phyloP scores from a whole-genome alignment of 2,113 vertebrate species.

The Columba janthina region DNA sequence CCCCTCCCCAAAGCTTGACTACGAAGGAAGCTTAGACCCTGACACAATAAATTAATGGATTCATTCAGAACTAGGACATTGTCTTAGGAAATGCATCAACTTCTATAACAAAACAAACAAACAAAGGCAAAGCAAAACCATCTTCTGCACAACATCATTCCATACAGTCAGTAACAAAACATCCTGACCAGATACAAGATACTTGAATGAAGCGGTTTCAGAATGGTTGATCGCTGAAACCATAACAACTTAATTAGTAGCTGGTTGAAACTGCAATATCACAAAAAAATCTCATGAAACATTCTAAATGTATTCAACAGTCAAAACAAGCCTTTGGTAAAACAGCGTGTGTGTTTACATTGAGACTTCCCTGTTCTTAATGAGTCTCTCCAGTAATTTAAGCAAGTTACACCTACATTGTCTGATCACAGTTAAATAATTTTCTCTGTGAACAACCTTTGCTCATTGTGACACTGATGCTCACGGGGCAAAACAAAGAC shows the following conservation, averaged over 20 bases:
- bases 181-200: constrained; percentile 1
- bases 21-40: neutral
- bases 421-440: neutral
- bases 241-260: constrained; percentile 28
- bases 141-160: neutral
- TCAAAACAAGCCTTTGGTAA: neutral
- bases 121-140: neutral
- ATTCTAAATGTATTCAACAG: neutral
- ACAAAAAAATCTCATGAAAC: neutral
- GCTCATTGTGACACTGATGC: neutral
- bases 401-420: neutral
- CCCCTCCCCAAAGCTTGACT: neutral
- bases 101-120: neutral
- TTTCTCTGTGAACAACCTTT: constrained; percentile 3
- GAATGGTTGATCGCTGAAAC: constrained; percentile 25
- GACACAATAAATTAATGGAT: neutral
- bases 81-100: neutral
- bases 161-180: neutral
- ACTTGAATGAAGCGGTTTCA: neutral
- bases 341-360: neutral
- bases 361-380: neutral
- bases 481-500: neutral
- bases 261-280: constrained; percentile 8
- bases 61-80: neutral
- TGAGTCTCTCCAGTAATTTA: neutral